These are phyloP conservation scores for Agrotis segetum DNA, from an alignment of 2,888 invertebrate species.

Conservation along the genomic window DNA sequence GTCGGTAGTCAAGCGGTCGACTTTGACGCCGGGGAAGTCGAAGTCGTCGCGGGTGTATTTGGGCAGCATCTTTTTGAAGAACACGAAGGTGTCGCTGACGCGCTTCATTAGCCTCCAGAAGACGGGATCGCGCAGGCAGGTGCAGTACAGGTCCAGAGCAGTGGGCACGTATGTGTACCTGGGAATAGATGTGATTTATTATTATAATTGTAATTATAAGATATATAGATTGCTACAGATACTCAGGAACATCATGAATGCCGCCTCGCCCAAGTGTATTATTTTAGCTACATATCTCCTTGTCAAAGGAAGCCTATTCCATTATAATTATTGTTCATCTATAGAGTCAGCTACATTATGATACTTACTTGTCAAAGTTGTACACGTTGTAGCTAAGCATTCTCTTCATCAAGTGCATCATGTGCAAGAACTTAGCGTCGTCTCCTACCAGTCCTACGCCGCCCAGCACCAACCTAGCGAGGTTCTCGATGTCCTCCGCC, in stretches of 20 bases:
- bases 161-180: constrained; percentile 90
- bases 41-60: constrained; percentile 92
- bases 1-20: constrained; percentile 92
- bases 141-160: constrained; percentile 92
- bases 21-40: constrained; percentile 92
- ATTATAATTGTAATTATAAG: constrained; percentile 1
- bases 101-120: constrained; percentile 93
- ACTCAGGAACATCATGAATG: too few relatives aligned
- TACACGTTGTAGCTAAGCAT: constrained; percentile 81
- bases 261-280: too few relatives aligned
- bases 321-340: too few relatives aligned
- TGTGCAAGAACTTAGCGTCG: constrained; percentile 89
- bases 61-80: constrained; percentile 91
- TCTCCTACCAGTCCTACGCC: constrained; percentile 90
- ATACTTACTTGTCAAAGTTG: constrained; percentile 83
- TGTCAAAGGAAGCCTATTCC: too few relatives aligned
- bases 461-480: constrained; percentile 93
- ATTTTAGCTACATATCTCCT: too few relatives aligned
- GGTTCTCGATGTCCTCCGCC: constrained; percentile 92
- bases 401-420: constrained; percentile 81
- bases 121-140: constrained; percentile 93
- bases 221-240: too few relatives aligned
- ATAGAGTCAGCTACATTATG: not conserved
- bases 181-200: constrained; percentile 55
- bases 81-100: constrained; percentile 88